phyloP scores from a whole-genome alignment of 2,797 vertebrate genomes.

The Brachymystax lenok region DNA sequence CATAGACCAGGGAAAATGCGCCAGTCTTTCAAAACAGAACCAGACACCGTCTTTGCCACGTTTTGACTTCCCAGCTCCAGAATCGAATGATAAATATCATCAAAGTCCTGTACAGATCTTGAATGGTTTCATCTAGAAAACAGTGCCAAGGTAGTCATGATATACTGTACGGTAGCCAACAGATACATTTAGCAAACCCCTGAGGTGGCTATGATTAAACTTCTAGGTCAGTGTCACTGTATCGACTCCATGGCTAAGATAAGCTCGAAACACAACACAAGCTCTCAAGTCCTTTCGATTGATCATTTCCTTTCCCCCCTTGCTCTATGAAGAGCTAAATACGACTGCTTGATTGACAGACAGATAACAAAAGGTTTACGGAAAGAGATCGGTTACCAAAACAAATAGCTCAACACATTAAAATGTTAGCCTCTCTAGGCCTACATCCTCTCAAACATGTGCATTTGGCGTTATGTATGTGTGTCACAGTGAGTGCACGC shows the following conservation, averaged over 20 bases:
- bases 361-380: not conserved
- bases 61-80: not conserved
- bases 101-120: not conserved
- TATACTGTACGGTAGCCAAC: too few relatives aligned
- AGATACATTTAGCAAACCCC: not conserved
- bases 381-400: not conserved
- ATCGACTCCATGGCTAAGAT: not conserved
- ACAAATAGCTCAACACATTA: not conserved
- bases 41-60: not conserved
- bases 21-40: not conserved
- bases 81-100: too few relatives aligned
- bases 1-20: not conserved
- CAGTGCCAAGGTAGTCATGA: too few relatives aligned
- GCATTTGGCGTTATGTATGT: not conserved
- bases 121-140: too few relatives aligned
- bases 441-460: not conserved
- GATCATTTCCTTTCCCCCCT: not conserved
- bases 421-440: not conserved
- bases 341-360: not conserved
- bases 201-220: not conserved
- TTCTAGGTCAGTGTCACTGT: not conserved
- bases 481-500: not conserved
- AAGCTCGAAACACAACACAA: not conserved
- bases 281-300: not conserved
- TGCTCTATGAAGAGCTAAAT: not conserved